Base-by-base conservation (phyloP, 2,888 invertebrate genomes). In the Drosophila fungiperda region DNA sequence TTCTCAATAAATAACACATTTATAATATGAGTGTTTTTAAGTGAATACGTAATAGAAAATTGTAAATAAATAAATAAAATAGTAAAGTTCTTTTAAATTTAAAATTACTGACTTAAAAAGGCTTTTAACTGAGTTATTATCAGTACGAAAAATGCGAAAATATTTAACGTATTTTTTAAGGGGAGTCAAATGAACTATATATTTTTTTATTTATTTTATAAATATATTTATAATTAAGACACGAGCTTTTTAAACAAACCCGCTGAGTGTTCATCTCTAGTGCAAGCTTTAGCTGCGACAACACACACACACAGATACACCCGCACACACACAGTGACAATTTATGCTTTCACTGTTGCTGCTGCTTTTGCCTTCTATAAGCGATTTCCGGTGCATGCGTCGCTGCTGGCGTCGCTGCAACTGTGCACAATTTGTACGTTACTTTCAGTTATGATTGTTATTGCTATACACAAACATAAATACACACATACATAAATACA, bases 331-430 rank as follows among this genome's bases (percentile, higher is more conserved):
- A 55, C 55, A 61, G n/a, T 50, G n/a, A 26, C 62, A 76, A 45
- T 8, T 76, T 80, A 68, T 80, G 78, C 68, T 80, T 76, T 82
- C 82, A 71, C 77, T 79, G 81, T 78, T 83, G 53, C 54, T 50
- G 32, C 58, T 32, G 35, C n/a, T 17, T 48, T 50, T 62, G 70
- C 17, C 66, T 79, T 82, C 83, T 87, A 92, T 91, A 82, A 92
- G 80, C 80, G 84, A 78, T 92, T 90, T 91, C 91, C 91, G 91
- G 91, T 90, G 91, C 90, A 84, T 86, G 82, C 67, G 75, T 71
- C 74, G 77, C 76, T 50, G 68, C 57, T 42, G 29, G 48, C 75
- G 68, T 77, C 68, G 70, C 70, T 81, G 71, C 59, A 62, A 60
- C 78, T 79, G 82, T 77, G 82, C 79, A 63, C n/a, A 81, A 79